Base-by-base conservation (phyloP, 2,888 invertebrate genomes). In the Therioaphis trifolii region DNA sequence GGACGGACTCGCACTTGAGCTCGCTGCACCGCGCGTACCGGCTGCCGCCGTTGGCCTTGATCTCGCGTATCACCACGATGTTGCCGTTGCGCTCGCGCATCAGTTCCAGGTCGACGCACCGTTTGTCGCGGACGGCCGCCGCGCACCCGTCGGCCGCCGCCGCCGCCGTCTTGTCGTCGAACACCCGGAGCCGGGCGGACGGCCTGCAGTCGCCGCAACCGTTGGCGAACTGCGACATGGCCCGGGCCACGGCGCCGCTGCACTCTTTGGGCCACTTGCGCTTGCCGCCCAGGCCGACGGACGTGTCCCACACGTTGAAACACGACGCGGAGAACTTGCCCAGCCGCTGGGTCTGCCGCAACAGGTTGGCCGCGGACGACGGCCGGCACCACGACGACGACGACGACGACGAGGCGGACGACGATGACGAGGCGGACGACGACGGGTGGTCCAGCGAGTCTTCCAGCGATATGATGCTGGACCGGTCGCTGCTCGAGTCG, bases 401-500 rank as follows among this genome's bases (percentile, higher is more conserved):
- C 21, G 78, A 40, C 1, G 74, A 74, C 4, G 52, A 66, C 2
- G 52, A 68, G 9, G 46, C 29, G 9, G 74, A 68, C 9, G 76
- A 58, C 5, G 46, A 21, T 0, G 46, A 24, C 11, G 74, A 63
- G 3, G 76, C 5, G 55, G 55, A 63, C 5, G 77, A 78, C 27
- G 78, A 55, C 9, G 58, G 68, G 4, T 79, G 89, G 84, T 90
- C 89, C 27, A 90, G 86, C 3, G 89, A 89, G 82, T 90, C 90
- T 85, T 90, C 90, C 27, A 88, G 85, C 29, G 90, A 90, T 79
- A 90, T 90, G 78, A 90, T 90, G 86, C 90, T 90, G 78, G 90
- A 90, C 7, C 90, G 88, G 85, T 90, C 90, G 86, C 90, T 89
- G 76, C 89, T 89, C 40, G 90, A 90, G 86, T 90, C 90, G n/a